Conservation (phyloP, 2,888 invertebrate species). For the Phengaris alcon region DNA sequence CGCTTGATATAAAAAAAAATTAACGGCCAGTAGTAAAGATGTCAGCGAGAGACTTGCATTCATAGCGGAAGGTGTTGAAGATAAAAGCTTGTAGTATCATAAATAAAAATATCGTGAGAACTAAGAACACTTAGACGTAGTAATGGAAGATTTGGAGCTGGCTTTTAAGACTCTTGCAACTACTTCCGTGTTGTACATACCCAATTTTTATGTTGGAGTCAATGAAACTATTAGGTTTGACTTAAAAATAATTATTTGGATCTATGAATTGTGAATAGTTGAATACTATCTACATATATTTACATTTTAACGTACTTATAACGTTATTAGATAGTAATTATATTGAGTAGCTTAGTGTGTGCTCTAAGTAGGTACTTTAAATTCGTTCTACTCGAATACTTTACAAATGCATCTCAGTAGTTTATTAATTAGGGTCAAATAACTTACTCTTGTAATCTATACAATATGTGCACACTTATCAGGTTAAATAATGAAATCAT, state of each 20-base stretch:
- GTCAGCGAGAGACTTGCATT: constrained; percentile 28
- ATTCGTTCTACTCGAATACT: no score
- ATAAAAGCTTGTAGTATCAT: constrained; percentile 38
- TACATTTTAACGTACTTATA: no score
- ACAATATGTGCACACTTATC: not conserved
- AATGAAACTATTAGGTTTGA: not conserved
- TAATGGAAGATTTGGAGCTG: not conserved
- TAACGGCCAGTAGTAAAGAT: constrained; percentile 27
- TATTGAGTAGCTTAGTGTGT: no score
- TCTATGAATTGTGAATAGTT: no score
- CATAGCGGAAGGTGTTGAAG: constrained; percentile 40
- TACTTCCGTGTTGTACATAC: not conserved
- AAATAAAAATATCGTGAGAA: constrained; percentile 46
- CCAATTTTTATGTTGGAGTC: not conserved
- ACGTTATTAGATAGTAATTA: no score
- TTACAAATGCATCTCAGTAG: no score
- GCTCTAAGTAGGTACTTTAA: no score
- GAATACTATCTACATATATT: no score
- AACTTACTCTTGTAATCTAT: not conserved
- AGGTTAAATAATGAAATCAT: not conserved
- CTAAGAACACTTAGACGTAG: constrained; percentile 28
- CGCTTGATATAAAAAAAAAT: constrained; percentile 9
- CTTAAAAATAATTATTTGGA: not conserved
- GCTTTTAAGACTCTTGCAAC: not conserved
- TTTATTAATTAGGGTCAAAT: not conserved